Conservation (phyloP, 2,113 vertebrate genomes). For the Madoqua kirkii region DNA sequence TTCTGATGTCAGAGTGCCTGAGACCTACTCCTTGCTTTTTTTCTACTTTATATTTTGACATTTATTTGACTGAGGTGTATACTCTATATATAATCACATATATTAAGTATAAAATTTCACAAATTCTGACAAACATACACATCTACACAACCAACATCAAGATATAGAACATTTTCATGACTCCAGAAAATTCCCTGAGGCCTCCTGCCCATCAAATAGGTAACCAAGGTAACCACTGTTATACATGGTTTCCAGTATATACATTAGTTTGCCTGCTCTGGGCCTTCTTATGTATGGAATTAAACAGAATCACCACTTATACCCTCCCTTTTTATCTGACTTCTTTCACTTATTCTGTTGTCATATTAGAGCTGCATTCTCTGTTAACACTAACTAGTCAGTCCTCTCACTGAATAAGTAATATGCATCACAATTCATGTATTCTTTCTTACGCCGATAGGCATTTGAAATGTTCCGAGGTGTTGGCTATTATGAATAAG, state of each 20-base stretch:
- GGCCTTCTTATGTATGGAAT: neutral
- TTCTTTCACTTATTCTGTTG: neutral
- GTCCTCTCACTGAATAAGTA: neutral
- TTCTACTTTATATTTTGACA: neutral
- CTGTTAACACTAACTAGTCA: neutral
- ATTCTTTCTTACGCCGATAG: neutral
- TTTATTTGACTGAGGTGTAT: constrained; percentile 1
- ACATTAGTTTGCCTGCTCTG: neutral
- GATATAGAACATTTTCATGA: neutral
- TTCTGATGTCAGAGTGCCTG: neutral
- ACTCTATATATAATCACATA: neutral
- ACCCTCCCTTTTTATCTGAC: neutral
- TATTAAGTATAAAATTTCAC: neutral
- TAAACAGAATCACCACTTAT: neutral
- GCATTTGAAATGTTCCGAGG: neutral
- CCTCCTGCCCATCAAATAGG: neutral
- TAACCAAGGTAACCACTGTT: neutral
- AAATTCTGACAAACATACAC: neutral
- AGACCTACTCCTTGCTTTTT: neutral
- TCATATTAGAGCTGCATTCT: neutral
- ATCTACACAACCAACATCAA: neutral
- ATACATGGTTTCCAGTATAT: neutral
- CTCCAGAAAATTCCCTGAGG: neutral
- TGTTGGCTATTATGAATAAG: neutral
- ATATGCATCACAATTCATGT: neutral